Conservation (phyloP, 1,140 invertebrate species). For the Protaetia brevitarsis region DNA sequence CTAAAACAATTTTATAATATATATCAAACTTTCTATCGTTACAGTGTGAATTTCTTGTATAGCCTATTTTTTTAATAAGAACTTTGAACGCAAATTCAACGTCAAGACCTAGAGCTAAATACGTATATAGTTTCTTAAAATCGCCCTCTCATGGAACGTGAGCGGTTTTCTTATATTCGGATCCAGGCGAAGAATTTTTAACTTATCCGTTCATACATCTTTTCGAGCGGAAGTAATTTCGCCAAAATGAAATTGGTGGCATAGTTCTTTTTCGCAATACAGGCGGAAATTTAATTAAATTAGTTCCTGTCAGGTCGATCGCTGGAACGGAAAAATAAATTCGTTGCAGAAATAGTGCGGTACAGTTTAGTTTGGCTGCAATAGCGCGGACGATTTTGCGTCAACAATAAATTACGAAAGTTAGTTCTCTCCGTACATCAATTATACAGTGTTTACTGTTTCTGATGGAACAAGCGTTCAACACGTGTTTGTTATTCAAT, state of each 20-base stretch:
- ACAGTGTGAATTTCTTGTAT: no score
- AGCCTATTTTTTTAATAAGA: no score
- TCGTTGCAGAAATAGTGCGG: background rate
- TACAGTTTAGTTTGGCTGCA: background rate
- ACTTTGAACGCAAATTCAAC: no score
- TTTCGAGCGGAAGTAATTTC: background rate
- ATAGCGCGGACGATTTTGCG: no score
- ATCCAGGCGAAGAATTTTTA: background rate
- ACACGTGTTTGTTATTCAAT: no score
- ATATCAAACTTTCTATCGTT: no score
- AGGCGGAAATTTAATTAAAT: background rate
- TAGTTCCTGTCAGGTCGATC: background rate
- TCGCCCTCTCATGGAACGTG: background rate
- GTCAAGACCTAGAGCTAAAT: no score
- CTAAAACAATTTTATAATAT: no score
- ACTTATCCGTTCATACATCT: background rate
- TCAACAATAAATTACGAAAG: no score
- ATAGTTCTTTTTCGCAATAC: conserved; percentile 1
- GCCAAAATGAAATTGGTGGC: background rate
- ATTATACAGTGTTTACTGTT: no score
- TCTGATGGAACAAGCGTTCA: no score
- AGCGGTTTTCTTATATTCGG: background rate
- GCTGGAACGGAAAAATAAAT: background rate
- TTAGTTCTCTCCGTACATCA: no score
- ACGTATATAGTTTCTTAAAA: background rate